A percentile compares a stretch with the other conserved stretches of the same genome.
Conservation (phyloP, 2,113 vertebrate genomes). For the Pagrus major region DNA sequence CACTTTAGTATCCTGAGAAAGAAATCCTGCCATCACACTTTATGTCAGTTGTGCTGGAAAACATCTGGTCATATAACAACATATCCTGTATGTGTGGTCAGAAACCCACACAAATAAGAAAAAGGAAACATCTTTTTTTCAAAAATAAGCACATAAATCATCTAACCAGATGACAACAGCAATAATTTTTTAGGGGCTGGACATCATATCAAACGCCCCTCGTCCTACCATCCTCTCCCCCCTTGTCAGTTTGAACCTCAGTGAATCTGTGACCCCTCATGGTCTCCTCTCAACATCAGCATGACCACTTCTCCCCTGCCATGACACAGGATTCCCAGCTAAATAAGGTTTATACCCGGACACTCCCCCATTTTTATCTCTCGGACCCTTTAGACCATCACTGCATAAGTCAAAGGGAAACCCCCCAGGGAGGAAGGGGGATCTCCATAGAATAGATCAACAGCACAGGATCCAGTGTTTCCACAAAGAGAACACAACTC, state of each 20-base stretch:
- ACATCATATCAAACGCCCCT: neutral
- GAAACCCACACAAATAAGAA: neutral
- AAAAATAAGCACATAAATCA: neutral
- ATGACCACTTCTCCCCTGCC: slow-evolving; percentile 9
- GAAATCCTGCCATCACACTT: neutral
- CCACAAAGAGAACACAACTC: neutral
- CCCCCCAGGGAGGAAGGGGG: neutral
- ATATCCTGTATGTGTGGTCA: neutral
- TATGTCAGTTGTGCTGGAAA: neutral
- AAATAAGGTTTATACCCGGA: slow-evolving; percentile 23
- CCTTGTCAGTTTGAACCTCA: neutral
- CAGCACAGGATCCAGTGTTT: neutral
- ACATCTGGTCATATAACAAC: neutral
- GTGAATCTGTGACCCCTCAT: slow-evolving; percentile 1
- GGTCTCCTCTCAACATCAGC: slow-evolving; percentile 16
- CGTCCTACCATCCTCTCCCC: neutral
- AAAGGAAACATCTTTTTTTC: neutral
- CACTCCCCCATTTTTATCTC: neutral
- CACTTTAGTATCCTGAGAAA: neutral
- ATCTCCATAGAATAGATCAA: slow-evolving; percentile 1
- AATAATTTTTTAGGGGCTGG: no score
- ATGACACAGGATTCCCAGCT: neutral
- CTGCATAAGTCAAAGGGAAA: slow-evolving; percentile 1
- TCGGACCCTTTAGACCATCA: neutral
- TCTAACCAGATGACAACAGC: neutral